Conservation (phyloP, 2,113 vertebrate genomes). For the Apteryx owenii region DNA sequence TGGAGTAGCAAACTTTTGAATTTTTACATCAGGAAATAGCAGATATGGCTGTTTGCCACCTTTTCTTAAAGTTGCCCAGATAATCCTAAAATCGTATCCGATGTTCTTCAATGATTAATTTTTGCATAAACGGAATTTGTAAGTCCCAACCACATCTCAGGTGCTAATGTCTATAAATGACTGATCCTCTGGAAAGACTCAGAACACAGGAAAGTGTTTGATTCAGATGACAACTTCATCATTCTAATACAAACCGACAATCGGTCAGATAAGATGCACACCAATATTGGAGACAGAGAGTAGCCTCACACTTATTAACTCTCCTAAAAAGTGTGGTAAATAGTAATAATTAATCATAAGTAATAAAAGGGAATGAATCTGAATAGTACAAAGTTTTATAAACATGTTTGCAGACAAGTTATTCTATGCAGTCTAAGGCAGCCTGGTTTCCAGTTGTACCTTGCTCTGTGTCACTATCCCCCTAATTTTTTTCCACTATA, state of each 20-base stretch:
- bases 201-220: background rate
- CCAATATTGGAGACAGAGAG: background rate
- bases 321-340: background rate
- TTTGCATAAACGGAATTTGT: slow-evolving; percentile 29
- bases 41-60: slow-evolving; percentile 11
- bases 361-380: background rate
- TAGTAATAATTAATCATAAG: background rate
- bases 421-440: background rate
- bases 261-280: background rate
- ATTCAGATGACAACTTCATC: background rate
- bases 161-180: background rate
- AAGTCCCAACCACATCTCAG: background rate
- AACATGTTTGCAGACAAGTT: background rate
- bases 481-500: background rate
- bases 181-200: slow-evolving; percentile 29
- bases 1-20: slow-evolving; percentile 12
- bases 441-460: background rate
- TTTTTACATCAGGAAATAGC: slow-evolving; percentile 43
- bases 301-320: background rate
- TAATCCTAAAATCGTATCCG: slow-evolving; percentile 38
- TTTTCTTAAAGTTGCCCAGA: slow-evolving; percentile 21
- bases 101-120: slow-evolving; percentile 30
- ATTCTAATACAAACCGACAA: background rate
- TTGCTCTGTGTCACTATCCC: background rate
- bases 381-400: background rate